Evolutionary conservation across 2,888 invertebrate genomes (phyloP).

Genomic region (Zelleria hepariella): DNA sequence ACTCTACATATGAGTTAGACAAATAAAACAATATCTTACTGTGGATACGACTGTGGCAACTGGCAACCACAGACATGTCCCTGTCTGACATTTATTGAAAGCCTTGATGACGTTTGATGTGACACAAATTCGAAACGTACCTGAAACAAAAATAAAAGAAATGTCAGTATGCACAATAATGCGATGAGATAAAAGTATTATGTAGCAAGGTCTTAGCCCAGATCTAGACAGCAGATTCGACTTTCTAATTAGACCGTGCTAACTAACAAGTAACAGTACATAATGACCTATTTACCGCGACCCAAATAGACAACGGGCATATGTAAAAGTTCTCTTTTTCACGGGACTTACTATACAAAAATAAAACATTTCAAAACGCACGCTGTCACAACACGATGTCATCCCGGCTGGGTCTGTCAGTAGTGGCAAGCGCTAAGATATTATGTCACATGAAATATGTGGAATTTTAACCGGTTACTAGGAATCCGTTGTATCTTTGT

Average conservation of each 20-base stretch:
- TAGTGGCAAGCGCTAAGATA: conserved; percentile 38
- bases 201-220: conserved; percentile 25
- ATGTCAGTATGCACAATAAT: conserved; percentile 17
- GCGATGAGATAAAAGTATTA: conserved; percentile 14
- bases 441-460: conserved; percentile 33
- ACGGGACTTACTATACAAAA: conserved; percentile 41
- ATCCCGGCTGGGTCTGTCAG: conserved; percentile 43
- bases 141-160: conserved; percentile 45
- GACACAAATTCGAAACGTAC: conserved; percentile 25
- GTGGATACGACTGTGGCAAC: conserved; percentile 22
- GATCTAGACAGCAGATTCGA: conserved; percentile 16
- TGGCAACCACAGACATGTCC: neutral
- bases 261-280: conserved; percentile 53
- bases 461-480: conserved; percentile 14
- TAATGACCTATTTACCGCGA: conserved; percentile 58
- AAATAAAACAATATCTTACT: conserved; percentile 22
- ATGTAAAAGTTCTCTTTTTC: conserved; percentile 27
- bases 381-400: conserved; percentile 39
- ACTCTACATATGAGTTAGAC: conserved; percentile 14
- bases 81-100: neutral
- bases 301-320: conserved; percentile 44
- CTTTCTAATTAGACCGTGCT: conserved; percentile 60
- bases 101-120: neutral
- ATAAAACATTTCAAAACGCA: conserved; percentile 53
- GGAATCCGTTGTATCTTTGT: neutral